Evolutionary conservation across 2,888 invertebrate species (phyloP), one percentile per base, ranked within the genome.

Genomic region (Crepidodera aurea): DNA sequence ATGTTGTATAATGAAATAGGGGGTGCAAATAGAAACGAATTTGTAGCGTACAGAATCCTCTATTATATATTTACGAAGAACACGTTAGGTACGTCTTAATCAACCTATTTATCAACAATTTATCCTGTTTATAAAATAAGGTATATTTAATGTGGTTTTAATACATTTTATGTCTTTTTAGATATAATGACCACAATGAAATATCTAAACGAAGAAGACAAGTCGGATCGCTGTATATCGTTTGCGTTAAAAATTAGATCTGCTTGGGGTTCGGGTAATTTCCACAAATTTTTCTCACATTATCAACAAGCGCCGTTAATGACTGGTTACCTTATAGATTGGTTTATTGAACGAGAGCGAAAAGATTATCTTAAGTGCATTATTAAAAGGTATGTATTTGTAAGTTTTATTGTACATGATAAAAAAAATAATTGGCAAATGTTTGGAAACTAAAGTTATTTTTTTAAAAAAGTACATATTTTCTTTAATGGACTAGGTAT

Each of bases 11-110:
- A 87, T 67, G 94, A 94, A 81, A 82, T 92, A 64, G 90, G 88
- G 18, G 86, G 85, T 64, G 84, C 83, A 50, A 93, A 97, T 84
- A 85, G 88, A 66, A 86, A 91, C 67, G 99, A 99, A 83, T 99
- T 99, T 82, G 91, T 92, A 53, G 96, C 97, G 53, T 99, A 99
- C 82, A 86, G 98, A 72, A 94, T 99, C 78, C 84, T 99, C 46
- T 99, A 99, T 81, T 98, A 95, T 78, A 93, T 99, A 70, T 98
- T 95, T 78, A 98, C 98, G n/a, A 94, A 94, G 79, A 98, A 96
- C 83, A 93, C 94, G 69, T 86, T 95, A 84, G 98, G 98, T 97
- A 83, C 75, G 83, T 79, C 8, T 10, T 29, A 29, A 8, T 51
- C n/a, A n/a, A n/a, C n/a, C n/a, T n/a, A n/a, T n/a, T n/a, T n/a